phyloP scores from a whole-genome alignment of 2,113 vertebrate genomes.

The Syngnathus floridae region DNA sequence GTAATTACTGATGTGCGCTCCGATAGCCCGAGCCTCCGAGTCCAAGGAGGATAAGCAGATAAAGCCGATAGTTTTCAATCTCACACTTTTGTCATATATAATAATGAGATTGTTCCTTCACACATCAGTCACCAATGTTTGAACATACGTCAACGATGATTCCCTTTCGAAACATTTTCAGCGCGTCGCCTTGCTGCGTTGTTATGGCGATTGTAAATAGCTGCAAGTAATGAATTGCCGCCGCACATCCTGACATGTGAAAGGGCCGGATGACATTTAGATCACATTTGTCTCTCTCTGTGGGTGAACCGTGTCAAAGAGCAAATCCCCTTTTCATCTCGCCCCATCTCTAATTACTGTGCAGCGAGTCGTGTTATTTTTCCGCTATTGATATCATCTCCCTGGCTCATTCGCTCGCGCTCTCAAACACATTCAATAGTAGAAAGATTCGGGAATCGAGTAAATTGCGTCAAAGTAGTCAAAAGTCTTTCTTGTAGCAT shows the following conservation, averaged over 20 bases:
- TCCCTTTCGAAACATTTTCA: conserved; percentile 22
- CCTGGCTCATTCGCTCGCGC: conserved; percentile 22
- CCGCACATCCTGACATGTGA: conserved; percentile 20
- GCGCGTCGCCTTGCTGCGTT: conserved; percentile 14
- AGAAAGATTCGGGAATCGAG: conserved; percentile 44
- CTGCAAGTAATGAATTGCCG: conserved; percentile 50
- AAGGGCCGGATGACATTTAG: conserved; percentile 55
- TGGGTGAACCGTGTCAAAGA: conserved; percentile 57
- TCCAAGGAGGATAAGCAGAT: conserved; percentile 44
- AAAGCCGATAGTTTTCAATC: conserved; percentile 67
- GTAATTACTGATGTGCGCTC: conserved; percentile 71
- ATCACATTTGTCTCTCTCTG: conserved; percentile 57
- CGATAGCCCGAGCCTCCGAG: conserved; percentile 51
- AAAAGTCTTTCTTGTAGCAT: conserved; percentile 44
- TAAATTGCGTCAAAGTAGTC: conserved; percentile 40
- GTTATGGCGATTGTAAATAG: conserved; percentile 41
- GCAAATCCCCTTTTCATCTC: conserved; percentile 58
- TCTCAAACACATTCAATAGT: conserved; percentile 21
- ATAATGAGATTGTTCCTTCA: conserved; percentile 46
- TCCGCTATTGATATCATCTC: conserved; percentile 53
- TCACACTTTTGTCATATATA: conserved; percentile 46
- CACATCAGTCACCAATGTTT: conserved; percentile 35
- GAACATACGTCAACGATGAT: conserved; percentile 39
- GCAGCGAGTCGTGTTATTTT: conserved; percentile 55
- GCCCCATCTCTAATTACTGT: conserved; percentile 57